Base-by-base conservation (phyloP, 2,888 invertebrate genomes). In the Rosalia funebris region DNA sequence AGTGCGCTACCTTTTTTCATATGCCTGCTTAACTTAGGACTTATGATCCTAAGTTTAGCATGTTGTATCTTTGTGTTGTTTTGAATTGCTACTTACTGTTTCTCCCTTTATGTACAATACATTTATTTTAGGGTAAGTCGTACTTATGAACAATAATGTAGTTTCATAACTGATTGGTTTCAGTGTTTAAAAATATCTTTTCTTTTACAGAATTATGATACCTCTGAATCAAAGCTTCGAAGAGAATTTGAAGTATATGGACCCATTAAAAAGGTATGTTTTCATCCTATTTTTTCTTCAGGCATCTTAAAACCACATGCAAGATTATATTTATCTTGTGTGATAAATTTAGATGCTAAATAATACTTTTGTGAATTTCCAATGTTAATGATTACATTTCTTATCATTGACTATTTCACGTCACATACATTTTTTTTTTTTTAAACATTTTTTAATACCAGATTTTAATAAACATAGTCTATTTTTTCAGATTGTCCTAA, bases 181-280 rank as follows among this genome's bases (percentile, higher is more conserved):
- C n/a, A n/a, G n/a, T n/a, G n/a, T n/a, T n/a, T n/a, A n/a, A n/a
- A n/a, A n/a, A n/a, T n/a, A n/a, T 25, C 25, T 57, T 54, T 44
- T 42, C 57, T 69, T 73, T 87, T 87, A 63, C 85, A 96, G 96
- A 99, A 98, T 81, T 99, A 96, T 83, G 99, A 99, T 82, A 96
- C 98, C 0, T 98, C 98, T 0, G 99, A 99, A 82, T 96, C 97
- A 0, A 99, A 99, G 79, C 84, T 99, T 12, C 84, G 97, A 59
- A 88, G 98, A 83, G 99, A 99, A 81, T 99, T 99, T 84, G 99
- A 99, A 85, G 92, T 94, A 15, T 99, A 97, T 82, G 99, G 99
- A 11, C 88, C 95, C 7, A 96, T 99, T 68, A 96, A 95, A 87
- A 98, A 96, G 88, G 95, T 96, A 82, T 62, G 69, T 68, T 32